Evolutionary conservation across 2,113 vertebrate species (phyloP).

Genomic region (Varanus komodoensis): DNA sequence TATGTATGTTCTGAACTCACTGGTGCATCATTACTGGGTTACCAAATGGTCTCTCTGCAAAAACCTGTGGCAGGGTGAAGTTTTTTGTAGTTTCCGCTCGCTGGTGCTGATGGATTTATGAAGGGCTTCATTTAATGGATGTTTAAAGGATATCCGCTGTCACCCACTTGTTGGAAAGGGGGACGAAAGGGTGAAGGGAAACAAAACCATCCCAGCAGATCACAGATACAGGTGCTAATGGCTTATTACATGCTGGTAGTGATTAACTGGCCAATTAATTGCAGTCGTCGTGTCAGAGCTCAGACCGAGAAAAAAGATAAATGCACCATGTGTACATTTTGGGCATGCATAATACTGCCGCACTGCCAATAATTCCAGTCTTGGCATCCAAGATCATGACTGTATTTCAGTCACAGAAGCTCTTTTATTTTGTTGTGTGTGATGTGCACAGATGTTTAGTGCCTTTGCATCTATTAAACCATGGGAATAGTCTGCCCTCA

Average conservation of each 20-base stretch:
- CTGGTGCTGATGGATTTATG: conserved; percentile 78
- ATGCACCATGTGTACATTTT: conserved; percentile 37
- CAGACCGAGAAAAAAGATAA: conserved; percentile 43
- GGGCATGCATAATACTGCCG: not conserved
- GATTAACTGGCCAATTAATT: conserved; percentile 66
- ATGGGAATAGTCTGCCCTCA: rapidly evolving
- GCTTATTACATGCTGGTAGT: conserved; percentile 56
- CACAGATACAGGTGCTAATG: conserved; percentile 74
- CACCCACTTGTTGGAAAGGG: conserved; percentile 66
- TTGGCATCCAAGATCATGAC: not conserved
- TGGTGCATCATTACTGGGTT: conserved; percentile 54
- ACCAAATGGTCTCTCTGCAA: conserved; percentile 42
- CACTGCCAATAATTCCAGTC: not conserved
- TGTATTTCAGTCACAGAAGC: not conserved
- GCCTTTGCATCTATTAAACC: rapidly evolving
- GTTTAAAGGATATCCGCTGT: conserved; percentile 78
- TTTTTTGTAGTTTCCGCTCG: conserved; percentile 71
- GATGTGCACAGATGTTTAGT: rapidly evolving
- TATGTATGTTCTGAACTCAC: conserved; percentile 46
- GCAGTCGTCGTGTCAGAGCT: conserved; percentile 55
- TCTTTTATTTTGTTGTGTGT: not conserved
- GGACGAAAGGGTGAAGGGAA: conserved; percentile 60
- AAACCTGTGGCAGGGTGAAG: conserved; percentile 52
- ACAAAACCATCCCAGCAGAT: conserved; percentile 64
- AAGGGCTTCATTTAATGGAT: conserved; percentile 75